Percentiles rank a stretch among this genome's conserved stretches.
Evolutionary conservation across 2,797 vertebrate genomes (phyloP).

Genomic region (Botia kubotai): DNA sequence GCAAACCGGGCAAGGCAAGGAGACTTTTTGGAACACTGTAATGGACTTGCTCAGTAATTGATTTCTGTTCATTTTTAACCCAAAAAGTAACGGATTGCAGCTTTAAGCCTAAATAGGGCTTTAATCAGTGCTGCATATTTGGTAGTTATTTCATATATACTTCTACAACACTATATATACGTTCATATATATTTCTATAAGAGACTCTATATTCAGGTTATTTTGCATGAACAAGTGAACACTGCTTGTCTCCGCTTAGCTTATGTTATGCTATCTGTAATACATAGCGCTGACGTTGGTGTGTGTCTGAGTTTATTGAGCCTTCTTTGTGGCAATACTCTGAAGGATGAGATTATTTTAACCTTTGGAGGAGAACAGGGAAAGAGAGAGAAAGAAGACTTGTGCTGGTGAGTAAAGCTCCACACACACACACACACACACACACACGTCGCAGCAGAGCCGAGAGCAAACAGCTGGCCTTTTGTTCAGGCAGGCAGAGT

Average conservation of each 20-base stretch:
- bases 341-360: slow-evolving; percentile 59
- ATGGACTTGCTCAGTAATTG: no score
- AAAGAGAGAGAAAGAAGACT: slow-evolving; percentile 71
- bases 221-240: background rate
- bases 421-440: slow-evolving; percentile 47
- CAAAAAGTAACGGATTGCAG: no score
- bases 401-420: slow-evolving; percentile 68
- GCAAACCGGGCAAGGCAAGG: no score
- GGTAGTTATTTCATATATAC: no score
- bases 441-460: slow-evolving; percentile 58
- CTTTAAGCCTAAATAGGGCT: no score
- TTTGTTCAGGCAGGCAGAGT: slow-evolving; percentile 72
- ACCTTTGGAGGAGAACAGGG: slow-evolving; percentile 74
- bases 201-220: background rate
- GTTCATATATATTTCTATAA: no score
- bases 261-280: slow-evolving; percentile 7
- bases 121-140: no score
- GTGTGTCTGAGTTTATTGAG: slow-evolving; percentile 65
- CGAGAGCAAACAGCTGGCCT: slow-evolving; percentile 78
- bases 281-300: slow-evolving; percentile 43
- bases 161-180: no score
- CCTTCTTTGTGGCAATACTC: slow-evolving; percentile 58
- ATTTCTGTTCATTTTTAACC: no score
- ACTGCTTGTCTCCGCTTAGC: background rate
- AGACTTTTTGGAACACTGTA: no score